These are phyloP conservation scores for Mesochorus sp. DNA, from an alignment of 2,888 invertebrate genomes.

Conservation along the genomic window DNA sequence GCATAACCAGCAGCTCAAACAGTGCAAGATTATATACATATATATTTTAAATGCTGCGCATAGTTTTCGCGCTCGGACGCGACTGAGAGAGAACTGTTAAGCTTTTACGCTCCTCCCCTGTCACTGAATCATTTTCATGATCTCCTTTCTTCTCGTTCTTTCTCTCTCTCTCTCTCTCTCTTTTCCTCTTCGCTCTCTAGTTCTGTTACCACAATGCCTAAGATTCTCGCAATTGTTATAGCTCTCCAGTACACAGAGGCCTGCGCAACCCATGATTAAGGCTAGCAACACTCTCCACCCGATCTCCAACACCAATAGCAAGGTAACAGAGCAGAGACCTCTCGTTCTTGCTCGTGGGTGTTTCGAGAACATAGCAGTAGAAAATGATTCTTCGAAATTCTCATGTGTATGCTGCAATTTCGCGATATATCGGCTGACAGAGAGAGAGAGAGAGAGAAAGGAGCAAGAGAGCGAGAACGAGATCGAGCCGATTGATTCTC, in stretches of 20 bases:
- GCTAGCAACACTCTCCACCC: slow-evolving; percentile 63
- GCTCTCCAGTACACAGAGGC: slow-evolving; percentile 61
- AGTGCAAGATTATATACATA: slow-evolving; percentile 17
- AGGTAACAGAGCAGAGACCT: not conserved
- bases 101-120: slow-evolving; percentile 24
- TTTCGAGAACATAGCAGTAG: slow-evolving; percentile 48
- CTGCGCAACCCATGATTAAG: slow-evolving; percentile 68
- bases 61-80: slow-evolving; percentile 21
- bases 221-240: slow-evolving; percentile 52
- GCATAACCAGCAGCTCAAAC: slow-evolving; percentile 46
- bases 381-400: slow-evolving; percentile 49
- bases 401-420: slow-evolving; percentile 48
- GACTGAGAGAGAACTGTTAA: slow-evolving; percentile 23
- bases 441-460: no score
- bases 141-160: slow-evolving; percentile 18
- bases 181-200: slow-evolving; percentile 1
- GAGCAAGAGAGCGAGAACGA: no score
- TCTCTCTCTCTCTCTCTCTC: slow-evolving; percentile 1
- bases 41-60: slow-evolving; percentile 31
- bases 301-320: slow-evolving; percentile 21
- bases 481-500: slow-evolving; percentile 57
- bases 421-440: slow-evolving; percentile 13
- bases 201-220: slow-evolving; percentile 29
- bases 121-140: slow-evolving; percentile 38
- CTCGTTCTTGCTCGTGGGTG: slow-evolving; percentile 25